phyloP scores from a whole-genome alignment of 2,113 vertebrate species.

The Xenopus laevis region DNA sequence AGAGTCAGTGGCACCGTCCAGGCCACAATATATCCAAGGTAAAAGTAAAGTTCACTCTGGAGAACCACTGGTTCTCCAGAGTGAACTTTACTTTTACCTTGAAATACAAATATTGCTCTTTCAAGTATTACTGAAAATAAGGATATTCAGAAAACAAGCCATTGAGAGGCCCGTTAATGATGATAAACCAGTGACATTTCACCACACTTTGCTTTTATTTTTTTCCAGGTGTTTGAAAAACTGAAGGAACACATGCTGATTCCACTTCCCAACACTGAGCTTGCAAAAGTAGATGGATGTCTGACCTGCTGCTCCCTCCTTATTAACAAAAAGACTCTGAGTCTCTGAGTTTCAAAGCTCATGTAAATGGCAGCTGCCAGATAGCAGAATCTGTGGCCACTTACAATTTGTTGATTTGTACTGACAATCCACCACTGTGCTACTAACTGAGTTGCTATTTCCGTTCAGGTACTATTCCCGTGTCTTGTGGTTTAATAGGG shows the following conservation, averaged over 20 bases:
- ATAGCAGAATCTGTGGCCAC: conserved; percentile 57
- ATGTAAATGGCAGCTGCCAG: conserved; percentile 54
- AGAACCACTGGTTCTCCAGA: too few relatives aligned
- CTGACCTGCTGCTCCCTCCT: conserved; percentile 89
- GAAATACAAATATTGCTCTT: too few relatives aligned
- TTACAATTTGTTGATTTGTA: conserved; percentile 56
- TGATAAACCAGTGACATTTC: not conserved
- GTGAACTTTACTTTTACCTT: too few relatives aligned
- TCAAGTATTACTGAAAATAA: too few relatives aligned
- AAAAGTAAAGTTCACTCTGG: too few relatives aligned
- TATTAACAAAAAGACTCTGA: conserved; percentile 79
- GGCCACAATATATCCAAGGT: too few relatives aligned
- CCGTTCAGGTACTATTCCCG: conserved; percentile 56
- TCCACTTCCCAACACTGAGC: conserved; percentile 77
- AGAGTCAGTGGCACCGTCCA: too few relatives aligned
- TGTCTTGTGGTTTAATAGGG: conserved; percentile 57
- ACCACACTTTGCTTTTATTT: not conserved
- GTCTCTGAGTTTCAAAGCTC: conserved; percentile 65
- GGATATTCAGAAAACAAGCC: too few relatives aligned
- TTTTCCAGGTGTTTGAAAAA: conserved; percentile 85
- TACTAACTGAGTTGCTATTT: conserved; percentile 71
- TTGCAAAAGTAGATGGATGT: conserved; percentile 82
- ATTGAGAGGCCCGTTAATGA: too few relatives aligned
- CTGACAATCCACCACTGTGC: conserved; percentile 69
- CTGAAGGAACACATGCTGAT: conserved; percentile 94